Base-by-base conservation (phyloP, 1,140 invertebrate species). In the Heliothis subflexa region DNA sequence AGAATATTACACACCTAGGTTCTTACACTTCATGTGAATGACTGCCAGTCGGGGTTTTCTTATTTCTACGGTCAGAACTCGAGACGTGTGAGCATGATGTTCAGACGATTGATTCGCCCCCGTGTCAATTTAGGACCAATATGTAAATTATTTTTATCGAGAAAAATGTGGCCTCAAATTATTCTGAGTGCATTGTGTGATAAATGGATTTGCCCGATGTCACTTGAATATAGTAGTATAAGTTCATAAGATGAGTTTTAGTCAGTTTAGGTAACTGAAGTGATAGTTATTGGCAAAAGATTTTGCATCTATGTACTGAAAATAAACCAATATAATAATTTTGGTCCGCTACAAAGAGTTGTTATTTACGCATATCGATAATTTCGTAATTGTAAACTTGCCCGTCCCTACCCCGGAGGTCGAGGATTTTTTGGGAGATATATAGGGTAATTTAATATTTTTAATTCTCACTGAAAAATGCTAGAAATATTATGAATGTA, bases 1-100 rank as follows among this genome's bases (percentile, higher is more conserved):
- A 45, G 61, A 64, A 64, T 40, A 64, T 64, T 45, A 18, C 33
- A 62, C 13, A 45, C 61, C 33, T 47, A 64, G 1, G 45, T 64
- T 45, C 18, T 68, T 18, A 68, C 33, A 40, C 33, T 7, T 9
- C 33, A 40, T 40, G 45, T 18, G 11, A 68, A 68, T 50, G 64
- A 47, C 16, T 47, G 62, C 33, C 33, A 16, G 28, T 16, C 14
- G 25, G n/a, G n/a, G 59, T 64, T 64, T 64, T n/a, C 61, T 64
- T 33, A 33, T 64, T 64, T 45, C 11, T n/a, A 64, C 33, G 33
- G 59, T 62, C 59, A 16, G 45, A 62, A n/a, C 28, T 4, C 59
- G 13, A 25, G 14, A 25, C 10, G 14, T 40, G 11, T 14, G 33
- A 16, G 3, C 61, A 64, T 12, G 3, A 40, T 40, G 33, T 9